phyloP scores from a whole-genome alignment of 2,113 vertebrate species.

The Odontesthes bonariensis region DNA sequence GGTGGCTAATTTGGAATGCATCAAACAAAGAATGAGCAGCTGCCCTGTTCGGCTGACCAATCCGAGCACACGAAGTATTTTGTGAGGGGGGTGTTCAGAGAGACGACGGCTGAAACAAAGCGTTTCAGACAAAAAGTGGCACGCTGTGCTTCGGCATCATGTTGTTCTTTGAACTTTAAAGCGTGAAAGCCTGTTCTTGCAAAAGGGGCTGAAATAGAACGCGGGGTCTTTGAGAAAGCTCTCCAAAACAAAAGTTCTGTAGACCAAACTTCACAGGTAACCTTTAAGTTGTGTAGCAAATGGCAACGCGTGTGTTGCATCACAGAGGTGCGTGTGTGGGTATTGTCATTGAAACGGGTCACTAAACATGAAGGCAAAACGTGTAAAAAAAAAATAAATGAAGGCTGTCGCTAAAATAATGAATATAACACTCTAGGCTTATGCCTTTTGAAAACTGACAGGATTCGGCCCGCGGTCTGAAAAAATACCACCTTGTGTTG shows the following conservation, averaged over 20 bases:
- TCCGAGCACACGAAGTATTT: background rate
- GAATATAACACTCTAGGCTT: too few species aligned
- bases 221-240: too few species aligned
- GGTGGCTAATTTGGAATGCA: background rate
- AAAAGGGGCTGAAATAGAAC: too few species aligned
- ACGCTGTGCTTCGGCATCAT: background rate
- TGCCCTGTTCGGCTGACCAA: background rate
- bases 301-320: background rate
- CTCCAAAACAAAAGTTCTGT: constrained; percentile 14
- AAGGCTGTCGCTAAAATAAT: background rate
- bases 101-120: background rate
- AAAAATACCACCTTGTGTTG: background rate
- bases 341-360: background rate
- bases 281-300: constrained; percentile 30
- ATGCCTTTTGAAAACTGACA: too few species aligned
- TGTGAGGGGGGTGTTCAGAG: background rate
- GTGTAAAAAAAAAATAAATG: background rate
- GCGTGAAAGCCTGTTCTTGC: too few species aligned
- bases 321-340: background rate
- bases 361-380: background rate
- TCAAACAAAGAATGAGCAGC: background rate
- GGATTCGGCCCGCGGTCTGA: too few species aligned
- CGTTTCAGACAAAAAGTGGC: background rate
- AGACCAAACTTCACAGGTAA: constrained; percentile 19
- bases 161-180: background rate